Evolutionary conservation across 1,140 invertebrate genomes (phyloP).

Genomic region (Diploscapter pachys): DNA sequence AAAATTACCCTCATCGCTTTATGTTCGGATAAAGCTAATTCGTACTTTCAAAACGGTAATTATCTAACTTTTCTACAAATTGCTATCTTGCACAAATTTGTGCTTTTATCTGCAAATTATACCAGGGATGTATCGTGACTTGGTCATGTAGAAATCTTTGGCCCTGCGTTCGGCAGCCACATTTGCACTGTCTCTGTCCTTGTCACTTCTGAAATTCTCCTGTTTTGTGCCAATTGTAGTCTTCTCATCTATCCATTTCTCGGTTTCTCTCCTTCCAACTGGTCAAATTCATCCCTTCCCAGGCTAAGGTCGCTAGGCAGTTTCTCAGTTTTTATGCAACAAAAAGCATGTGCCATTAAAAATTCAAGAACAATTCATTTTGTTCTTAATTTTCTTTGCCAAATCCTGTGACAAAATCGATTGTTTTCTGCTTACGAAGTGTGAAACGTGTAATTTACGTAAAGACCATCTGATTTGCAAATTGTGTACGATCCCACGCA

Average conservation of each 20-base stretch:
- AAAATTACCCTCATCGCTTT: too few species aligned
- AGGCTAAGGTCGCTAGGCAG: too few species aligned
- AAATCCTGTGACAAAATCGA: too few species aligned
- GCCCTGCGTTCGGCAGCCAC: conserved; percentile 61
- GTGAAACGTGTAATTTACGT: too few species aligned
- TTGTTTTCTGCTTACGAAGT: too few species aligned
- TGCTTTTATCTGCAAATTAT: conserved; percentile 22
- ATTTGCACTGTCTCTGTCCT: neutral
- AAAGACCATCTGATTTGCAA: too few species aligned
- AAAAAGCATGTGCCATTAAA: too few species aligned
- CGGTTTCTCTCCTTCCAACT: conserved; percentile 2
- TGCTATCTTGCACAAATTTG: neutral
- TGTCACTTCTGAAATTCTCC: neutral
- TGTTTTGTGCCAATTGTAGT: conserved; percentile 6
- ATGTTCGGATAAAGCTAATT: neutral
- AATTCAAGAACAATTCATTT: too few species aligned
- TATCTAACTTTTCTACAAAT: conserved; percentile 3
- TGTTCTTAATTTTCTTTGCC: too few species aligned
- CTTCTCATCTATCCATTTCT: conserved; percentile 22
- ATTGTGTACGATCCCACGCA: too few species aligned
- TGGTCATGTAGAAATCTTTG: conserved; percentile 72
- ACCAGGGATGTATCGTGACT: conserved; percentile 72
- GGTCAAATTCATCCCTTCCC: neutral
- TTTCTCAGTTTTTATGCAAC: too few species aligned
- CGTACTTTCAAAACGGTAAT: neutral